Percentiles rank a stretch among this genome's conserved stretches.
These are phyloP conservation scores for Edolisoma coerulescens DNA, from an alignment of 2,113 vertebrate genomes.

Conservation along the genomic window DNA sequence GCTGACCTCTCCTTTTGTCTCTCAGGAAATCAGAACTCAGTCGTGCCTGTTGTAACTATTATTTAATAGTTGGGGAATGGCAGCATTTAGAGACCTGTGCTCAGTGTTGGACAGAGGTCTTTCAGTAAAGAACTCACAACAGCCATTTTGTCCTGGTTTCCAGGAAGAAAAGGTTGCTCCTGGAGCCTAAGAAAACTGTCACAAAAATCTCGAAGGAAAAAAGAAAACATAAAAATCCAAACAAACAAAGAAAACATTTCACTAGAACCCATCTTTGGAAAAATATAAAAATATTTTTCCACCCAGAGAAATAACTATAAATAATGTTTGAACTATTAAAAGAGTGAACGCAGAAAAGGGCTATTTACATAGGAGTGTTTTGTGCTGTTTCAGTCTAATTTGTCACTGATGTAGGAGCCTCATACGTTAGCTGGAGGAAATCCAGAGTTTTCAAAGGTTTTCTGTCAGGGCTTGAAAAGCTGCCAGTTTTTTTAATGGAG, in stretches of 20 bases:
- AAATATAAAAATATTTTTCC: constrained; percentile 34
- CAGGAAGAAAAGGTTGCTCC: constrained; percentile 45
- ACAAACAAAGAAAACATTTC: constrained; percentile 54
- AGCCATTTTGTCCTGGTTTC: constrained; percentile 31
- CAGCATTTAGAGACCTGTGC: neutral
- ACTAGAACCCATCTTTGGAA: constrained; percentile 29
- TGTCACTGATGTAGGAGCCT: constrained; percentile 65
- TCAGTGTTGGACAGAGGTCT: neutral
- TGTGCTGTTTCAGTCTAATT: constrained; percentile 31
- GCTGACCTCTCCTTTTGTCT: neutral
- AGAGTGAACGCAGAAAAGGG: neutral
- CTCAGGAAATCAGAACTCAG: neutral
- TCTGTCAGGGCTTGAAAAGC: constrained; percentile 68
- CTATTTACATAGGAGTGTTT: constrained; percentile 31
- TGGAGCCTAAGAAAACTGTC: constrained; percentile 22
- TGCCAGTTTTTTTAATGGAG: constrained; percentile 73
- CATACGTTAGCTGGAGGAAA: constrained; percentile 69
- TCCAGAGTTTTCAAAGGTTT: constrained; percentile 74
- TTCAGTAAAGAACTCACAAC: neutral
- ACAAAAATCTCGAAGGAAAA: neutral
- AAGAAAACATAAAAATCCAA: neutral
- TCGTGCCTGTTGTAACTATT: neutral
- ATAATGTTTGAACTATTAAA: constrained; percentile 6
- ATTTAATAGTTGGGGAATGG: neutral
- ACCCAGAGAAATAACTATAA: neutral